Percentiles rank a stretch among this genome's conserved stretches.
phyloP scores from a whole-genome alignment of 1,140 invertebrate genomes.

The Formica selysi region DNA sequence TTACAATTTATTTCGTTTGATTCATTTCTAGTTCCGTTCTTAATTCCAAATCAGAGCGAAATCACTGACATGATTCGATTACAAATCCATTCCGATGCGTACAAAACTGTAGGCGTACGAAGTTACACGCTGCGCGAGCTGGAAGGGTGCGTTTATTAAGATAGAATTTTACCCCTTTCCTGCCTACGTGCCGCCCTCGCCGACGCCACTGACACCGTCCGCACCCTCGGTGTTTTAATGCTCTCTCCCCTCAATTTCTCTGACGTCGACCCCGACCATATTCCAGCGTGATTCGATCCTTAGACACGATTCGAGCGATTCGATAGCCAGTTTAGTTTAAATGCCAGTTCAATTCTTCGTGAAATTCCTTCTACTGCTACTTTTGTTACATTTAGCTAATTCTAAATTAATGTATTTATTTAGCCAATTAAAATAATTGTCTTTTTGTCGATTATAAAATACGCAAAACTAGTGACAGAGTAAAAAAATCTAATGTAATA shows the following conservation, averaged over 20 bases:
- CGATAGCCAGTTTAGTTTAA: slow-evolving; percentile 68
- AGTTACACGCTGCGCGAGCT: slow-evolving; percentile 50
- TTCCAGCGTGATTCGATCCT: slow-evolving; percentile 74
- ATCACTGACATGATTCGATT: slow-evolving; percentile 60
- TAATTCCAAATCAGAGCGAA: slow-evolving; percentile 57
- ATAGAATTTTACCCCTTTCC: slow-evolving; percentile 76
- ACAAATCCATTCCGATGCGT: slow-evolving; percentile 60
- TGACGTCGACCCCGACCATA: slow-evolving; percentile 75
- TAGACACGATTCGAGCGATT: slow-evolving; percentile 63
- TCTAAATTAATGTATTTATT: slow-evolving; percentile 67
- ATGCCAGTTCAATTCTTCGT: slow-evolving; percentile 40
- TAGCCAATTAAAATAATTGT: slow-evolving; percentile 39
- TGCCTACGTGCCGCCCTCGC: slow-evolving; percentile 70
- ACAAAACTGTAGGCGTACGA: slow-evolving; percentile 60
- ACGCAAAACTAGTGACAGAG: background rate
- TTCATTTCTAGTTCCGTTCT: slow-evolving; percentile 26
- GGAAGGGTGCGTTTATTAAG: slow-evolving; percentile 74
- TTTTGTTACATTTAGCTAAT: slow-evolving; percentile 42
- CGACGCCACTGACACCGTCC: slow-evolving; percentile 79
- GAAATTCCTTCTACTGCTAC: background rate
- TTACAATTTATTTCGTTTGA: background rate
- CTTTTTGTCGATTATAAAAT: slow-evolving; percentile 63
- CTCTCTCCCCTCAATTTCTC: slow-evolving; percentile 79
- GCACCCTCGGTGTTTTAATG: slow-evolving; percentile 80
- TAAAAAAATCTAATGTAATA: background rate